Percentiles rank a stretch among this genome's conserved stretches.
Evolutionary conservation across 2,888 invertebrate species (phyloP).

Genomic region (Eretmocerus hayati): DNA sequence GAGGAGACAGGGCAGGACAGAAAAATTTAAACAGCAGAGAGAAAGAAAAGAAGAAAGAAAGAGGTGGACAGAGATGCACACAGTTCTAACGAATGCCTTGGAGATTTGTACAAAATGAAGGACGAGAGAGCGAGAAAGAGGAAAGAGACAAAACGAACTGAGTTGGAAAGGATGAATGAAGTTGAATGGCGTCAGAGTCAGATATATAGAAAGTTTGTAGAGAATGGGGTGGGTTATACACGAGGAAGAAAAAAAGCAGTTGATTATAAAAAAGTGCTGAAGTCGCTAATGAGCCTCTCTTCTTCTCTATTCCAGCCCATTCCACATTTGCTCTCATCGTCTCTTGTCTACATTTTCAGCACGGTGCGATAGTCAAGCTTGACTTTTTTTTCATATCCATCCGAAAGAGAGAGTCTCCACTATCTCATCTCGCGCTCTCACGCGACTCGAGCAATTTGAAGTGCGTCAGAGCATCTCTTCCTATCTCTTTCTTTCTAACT

Average conservation of each 20-base stretch:
- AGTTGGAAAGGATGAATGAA: neutral
- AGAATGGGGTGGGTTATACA: constrained; percentile 10
- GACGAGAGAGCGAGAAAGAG: constrained; percentile 4
- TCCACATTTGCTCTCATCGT: neutral
- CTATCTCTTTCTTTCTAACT: neutral
- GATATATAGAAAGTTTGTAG: neutral
- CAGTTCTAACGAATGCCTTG: constrained; percentile 21
- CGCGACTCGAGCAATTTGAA: neutral
- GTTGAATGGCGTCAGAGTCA: neutral
- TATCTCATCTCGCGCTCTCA: neutral
- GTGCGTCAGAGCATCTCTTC: too few species aligned
- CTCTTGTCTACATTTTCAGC: neutral
- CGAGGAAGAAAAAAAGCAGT: constrained; percentile 10
- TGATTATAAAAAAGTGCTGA: constrained; percentile 24
- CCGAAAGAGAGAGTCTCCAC: neutral
- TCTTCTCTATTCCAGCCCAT: neutral
- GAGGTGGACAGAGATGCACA: constrained; percentile 1
- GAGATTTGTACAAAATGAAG: constrained; percentile 14
- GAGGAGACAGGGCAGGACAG: neutral
- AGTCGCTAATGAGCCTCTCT: constrained; percentile 21
- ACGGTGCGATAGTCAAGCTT: neutral
- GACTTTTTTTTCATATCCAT: neutral
- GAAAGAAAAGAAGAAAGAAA: neutral
- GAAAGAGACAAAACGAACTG: too few species aligned
- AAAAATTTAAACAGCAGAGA: too few species aligned